Base-by-base conservation (phyloP, 2,113 vertebrate genomes). In the Phyllopteryx taeniolatus region DNA sequence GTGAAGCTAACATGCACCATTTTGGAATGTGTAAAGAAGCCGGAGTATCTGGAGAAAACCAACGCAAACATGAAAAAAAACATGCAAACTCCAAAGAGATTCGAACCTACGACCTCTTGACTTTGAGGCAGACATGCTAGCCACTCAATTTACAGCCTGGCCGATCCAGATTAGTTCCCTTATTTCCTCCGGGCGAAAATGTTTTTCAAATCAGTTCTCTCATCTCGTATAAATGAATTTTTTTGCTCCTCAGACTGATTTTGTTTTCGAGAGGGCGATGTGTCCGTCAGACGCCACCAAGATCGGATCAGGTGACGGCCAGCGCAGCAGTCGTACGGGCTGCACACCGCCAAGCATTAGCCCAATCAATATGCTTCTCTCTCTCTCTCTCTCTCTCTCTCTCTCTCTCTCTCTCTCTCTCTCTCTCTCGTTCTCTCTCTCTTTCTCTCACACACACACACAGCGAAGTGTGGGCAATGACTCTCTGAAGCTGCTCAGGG, bases 341-440 rank as follows among this genome's bases (percentile, higher is more conserved):
- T 89, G 88, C 88, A 88, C 73, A 88, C 84, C 78, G 68, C 87
- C 89, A 86, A 86, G 84, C 85, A 88, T 91, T 88, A 86, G 72
- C 70, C 61, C 72, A 77, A 90, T 91, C 88, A 74, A 91, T 90
- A 85, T 13, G 22, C 20, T 75, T 43, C 27, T 74, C 77, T 59
- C 33, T 19, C 39, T 11, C 22, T 3, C 64, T 17, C 56, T 59
- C 46, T 19, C 33, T 43, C 60, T 27, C 60, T 63, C 59, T 15
- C 61, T 60, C 56, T 59, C 46, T 19, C n/a, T 43, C 60, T 27
- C 60, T 63, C 59, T 15, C 61, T 19, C 56, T 59, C 46, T 19
- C 33, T 43, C 60, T 27, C 60, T 63, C 59, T 15, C 61, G 51
- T 19, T 59, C 62, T 44, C 63, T 22, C 73, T 31, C 67, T 19